Percentiles rank a stretch among this genome's conserved stretches.
Evolutionary conservation across 1,140 invertebrate genomes (phyloP).

Genomic region (Sycophila sp.): DNA sequence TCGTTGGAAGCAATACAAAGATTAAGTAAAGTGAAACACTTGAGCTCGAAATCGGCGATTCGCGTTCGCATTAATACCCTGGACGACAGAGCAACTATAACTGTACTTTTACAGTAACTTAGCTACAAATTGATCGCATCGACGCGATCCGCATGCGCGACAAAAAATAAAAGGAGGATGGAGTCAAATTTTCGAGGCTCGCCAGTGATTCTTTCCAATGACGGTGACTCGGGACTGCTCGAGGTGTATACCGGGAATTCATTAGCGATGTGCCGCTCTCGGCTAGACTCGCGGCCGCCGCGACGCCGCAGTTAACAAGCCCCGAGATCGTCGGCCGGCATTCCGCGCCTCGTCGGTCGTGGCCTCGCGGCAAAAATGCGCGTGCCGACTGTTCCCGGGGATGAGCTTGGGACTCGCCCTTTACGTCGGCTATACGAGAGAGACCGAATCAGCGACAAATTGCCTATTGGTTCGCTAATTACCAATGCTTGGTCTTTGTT

Average conservation of each 20-base stretch:
- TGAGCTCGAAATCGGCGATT: no score
- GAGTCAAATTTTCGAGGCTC: background rate
- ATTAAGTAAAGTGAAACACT: no score
- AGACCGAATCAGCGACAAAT: no score
- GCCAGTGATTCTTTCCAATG: background rate
- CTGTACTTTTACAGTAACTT: background rate
- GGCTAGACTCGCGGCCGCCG: background rate
- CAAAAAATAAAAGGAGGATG: background rate
- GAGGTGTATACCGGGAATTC: conserved; percentile 19
- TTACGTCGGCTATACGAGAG: no score
- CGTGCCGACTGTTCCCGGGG: background rate
- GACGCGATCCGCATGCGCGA: no score
- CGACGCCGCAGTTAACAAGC: conserved; percentile 20
- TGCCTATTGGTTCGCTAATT: background rate
- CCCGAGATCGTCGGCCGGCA: conserved; percentile 15
- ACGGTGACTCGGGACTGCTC: background rate
- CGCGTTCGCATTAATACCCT: no score
- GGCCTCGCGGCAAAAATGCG: conserved; percentile 11
- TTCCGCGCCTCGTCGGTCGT: conserved; percentile 11
- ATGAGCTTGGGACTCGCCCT: background rate
- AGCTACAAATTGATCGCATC: background rate
- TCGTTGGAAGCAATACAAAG: no score
- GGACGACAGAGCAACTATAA: background rate
- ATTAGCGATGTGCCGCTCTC: conserved; percentile 14
- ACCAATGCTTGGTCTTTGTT: background rate